Percentiles rank a stretch among this genome's conserved stretches.
Evolutionary conservation across 2,797 vertebrate species (phyloP).

Genomic region (Thripadectes ignobilis): DNA sequence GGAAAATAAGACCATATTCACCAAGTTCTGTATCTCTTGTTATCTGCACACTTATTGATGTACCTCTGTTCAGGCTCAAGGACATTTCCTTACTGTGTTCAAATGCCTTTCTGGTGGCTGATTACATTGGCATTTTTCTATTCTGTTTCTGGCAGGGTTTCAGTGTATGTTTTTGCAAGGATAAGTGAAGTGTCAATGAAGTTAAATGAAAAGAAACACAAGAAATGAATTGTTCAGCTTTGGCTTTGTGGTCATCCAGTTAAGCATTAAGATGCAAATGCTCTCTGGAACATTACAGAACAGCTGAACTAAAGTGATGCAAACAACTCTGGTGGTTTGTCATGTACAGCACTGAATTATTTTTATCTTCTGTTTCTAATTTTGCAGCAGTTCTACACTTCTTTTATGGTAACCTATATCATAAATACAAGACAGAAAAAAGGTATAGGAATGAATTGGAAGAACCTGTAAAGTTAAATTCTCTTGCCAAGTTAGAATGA

Average conservation of each 20-base stretch:
- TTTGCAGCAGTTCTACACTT: neutral
- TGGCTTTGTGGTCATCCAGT: neutral
- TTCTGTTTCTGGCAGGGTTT: slow-evolving; percentile 51
- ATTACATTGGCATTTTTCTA: slow-evolving; percentile 56
- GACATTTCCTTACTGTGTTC: slow-evolving; percentile 43
- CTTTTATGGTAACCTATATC: neutral
- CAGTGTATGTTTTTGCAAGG: slow-evolving; percentile 36
- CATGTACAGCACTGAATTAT: neutral
- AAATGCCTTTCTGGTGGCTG: slow-evolving; percentile 35
- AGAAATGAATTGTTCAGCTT: slow-evolving; percentile 21
- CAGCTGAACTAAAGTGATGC: neutral
- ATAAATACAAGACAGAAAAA: neutral
- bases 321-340: neutral
- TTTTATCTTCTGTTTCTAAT: slow-evolving; percentile 2
- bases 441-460: neutral
- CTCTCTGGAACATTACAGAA: neutral
- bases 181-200: slow-evolving; percentile 51
- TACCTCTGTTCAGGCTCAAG: slow-evolving; percentile 16
- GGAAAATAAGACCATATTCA: neutral
- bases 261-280: neutral
- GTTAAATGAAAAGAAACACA: slow-evolving; percentile 49
- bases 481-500: neutral
- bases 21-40: neutral
- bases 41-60: neutral
- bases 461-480: neutral